phyloP scores from a whole-genome alignment of 2,888 invertebrate genomes.

The Synanthedon myopaeformis region DNA sequence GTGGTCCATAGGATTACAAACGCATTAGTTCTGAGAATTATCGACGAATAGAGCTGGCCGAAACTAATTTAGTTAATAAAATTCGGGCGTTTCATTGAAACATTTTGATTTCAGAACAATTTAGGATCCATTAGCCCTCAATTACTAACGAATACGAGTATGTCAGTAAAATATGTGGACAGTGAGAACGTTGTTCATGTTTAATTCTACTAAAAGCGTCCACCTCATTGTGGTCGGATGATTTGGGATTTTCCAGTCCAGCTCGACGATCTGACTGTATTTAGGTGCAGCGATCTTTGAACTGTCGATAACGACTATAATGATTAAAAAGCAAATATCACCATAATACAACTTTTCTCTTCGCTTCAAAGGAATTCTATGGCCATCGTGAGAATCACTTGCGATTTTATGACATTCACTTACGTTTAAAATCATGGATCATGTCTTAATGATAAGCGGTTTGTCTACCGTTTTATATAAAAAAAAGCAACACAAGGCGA shows the following conservation, averaged over 20 bases:
- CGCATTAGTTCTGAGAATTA: no score
- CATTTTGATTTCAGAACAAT: neutral
- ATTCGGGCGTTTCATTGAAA: no score
- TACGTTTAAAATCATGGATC: no score
- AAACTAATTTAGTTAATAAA: no score
- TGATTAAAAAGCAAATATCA: conserved; percentile 6
- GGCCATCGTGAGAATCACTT: no score
- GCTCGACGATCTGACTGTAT: neutral
- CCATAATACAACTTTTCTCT: neutral
- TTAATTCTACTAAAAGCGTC: conserved; percentile 64
- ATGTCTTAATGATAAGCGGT: no score
- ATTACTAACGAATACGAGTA: conserved; percentile 11
- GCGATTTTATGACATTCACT: no score
- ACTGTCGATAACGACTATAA: conserved; percentile 12
- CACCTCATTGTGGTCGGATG: conserved; percentile 54
- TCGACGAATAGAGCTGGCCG: no score
- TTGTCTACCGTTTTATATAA: no score
- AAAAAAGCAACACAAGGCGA: no score
- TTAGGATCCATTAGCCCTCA: neutral
- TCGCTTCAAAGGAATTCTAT: no score
- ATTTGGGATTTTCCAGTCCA: conserved; percentile 34
- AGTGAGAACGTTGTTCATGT: conserved; percentile 28
- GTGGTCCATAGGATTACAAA: no score
- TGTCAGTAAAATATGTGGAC: conserved; percentile 47
- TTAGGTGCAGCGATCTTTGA: conserved; percentile 12